A percentile compares a stretch with the other conserved stretches of the same genome.
These are phyloP conservation scores for Kuschelorhynchus macadamiae DNA, from an alignment of 2,888 invertebrate species.

Conservation along the genomic window DNA sequence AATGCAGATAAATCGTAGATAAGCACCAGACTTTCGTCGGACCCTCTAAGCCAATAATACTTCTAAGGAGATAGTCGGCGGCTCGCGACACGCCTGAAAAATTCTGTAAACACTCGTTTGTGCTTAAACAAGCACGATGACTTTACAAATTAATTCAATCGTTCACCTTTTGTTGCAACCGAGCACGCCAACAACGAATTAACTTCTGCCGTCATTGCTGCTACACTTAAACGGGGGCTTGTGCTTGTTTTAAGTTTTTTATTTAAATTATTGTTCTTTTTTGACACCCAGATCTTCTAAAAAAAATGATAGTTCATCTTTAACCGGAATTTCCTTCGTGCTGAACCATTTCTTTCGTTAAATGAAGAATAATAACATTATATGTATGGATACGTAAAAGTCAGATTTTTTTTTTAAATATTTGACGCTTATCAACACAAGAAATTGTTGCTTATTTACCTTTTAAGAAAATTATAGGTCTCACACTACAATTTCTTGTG, in stretches of 20 bases:
- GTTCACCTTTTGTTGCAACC: slow-evolving; percentile 43
- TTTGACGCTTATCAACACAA: too few relatives aligned
- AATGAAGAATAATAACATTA: too few relatives aligned
- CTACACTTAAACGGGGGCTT: not conserved
- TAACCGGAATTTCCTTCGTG: too few relatives aligned
- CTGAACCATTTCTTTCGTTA: too few relatives aligned
- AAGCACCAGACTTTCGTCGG: slow-evolving; percentile 6
- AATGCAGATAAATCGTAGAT: too few relatives aligned
- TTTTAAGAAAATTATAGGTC: too few relatives aligned
- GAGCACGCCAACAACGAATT: slow-evolving; percentile 5
- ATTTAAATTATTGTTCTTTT: not conserved
- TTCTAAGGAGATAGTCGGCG: slow-evolving; percentile 19
- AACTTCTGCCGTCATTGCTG: not conserved
- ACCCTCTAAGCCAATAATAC: slow-evolving; percentile 17
- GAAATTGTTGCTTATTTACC: too few relatives aligned
- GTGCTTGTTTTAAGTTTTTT: not conserved
- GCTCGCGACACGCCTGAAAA: slow-evolving; percentile 43
- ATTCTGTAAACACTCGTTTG: slow-evolving; percentile 47
- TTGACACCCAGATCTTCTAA: too few relatives aligned
- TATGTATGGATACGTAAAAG: too few relatives aligned
- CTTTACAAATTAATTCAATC: slow-evolving; percentile 46
- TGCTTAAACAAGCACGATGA: slow-evolving; percentile 48
- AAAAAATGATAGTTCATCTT: too few relatives aligned
- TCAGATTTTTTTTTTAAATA: too few relatives aligned
- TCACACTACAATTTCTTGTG: too few relatives aligned